These are phyloP conservation scores for Leucania comma DNA, from an alignment of 2,888 invertebrate species.

Conservation along the genomic window DNA sequence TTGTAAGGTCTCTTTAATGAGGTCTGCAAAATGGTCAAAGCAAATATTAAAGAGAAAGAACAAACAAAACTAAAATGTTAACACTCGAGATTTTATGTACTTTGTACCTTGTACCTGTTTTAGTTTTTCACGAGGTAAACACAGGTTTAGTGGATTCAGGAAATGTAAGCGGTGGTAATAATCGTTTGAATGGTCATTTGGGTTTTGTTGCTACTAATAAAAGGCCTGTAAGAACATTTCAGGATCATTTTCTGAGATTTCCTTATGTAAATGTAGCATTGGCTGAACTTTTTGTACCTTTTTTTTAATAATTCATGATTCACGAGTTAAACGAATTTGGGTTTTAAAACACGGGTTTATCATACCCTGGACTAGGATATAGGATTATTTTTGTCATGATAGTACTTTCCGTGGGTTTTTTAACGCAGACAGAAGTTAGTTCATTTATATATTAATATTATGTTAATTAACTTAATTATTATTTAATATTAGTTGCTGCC, in stretches of 20 bases:
- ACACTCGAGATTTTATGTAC: slow-evolving; percentile 40
- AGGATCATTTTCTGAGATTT: background rate
- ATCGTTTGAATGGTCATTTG: slow-evolving; percentile 28
- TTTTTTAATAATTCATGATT: no score
- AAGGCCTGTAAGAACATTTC: background rate
- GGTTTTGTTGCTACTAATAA: background rate
- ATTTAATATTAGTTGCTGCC: no score
- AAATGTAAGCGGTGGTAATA: slow-evolving; percentile 21
- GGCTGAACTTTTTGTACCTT: background rate
- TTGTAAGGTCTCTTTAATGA: slow-evolving; percentile 20
- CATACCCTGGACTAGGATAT: no score
- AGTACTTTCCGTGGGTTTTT: no score
- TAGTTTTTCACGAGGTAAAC: slow-evolving; percentile 43
- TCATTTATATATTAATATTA: no score
- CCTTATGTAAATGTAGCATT: background rate
- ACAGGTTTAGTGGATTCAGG: background rate
- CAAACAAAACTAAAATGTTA: slow-evolving; percentile 52
- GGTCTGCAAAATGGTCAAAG: slow-evolving; percentile 21
- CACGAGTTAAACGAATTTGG: no score
- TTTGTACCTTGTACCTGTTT: slow-evolving; percentile 29
- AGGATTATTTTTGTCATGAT: background rate
- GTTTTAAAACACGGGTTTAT: no score
- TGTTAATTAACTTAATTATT: no score
- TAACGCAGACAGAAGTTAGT: no score
- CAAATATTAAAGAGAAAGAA: slow-evolving; percentile 45